Evolutionary conservation across 2,113 vertebrate species (phyloP).

Genomic region (Pygoscelis adeliae): DNA sequence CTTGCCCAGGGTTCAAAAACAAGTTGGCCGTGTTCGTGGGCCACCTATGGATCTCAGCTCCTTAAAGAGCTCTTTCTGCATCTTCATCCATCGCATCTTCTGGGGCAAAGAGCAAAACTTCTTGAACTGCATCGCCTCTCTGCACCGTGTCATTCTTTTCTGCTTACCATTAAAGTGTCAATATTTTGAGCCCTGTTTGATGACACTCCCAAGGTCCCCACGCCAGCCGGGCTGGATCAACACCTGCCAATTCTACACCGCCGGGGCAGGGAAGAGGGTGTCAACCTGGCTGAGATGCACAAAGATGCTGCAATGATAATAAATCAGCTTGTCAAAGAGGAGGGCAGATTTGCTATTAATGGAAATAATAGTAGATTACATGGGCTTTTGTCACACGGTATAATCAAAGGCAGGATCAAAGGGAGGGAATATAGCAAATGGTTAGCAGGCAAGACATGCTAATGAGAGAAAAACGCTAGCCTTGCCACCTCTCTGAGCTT

Average conservation of each 20-base stretch:
- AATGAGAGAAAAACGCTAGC: constrained; percentile 78
- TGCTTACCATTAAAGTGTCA: neutral
- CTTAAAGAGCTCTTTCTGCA: neutral
- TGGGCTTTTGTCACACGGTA: constrained; percentile 68
- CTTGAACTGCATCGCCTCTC: neutral
- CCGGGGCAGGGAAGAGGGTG: neutral
- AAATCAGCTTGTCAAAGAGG: constrained; percentile 78
- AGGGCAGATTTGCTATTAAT: constrained; percentile 77
- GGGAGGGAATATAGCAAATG: constrained; percentile 72
- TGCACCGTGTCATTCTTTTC: neutral
- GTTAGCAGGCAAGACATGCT: constrained; percentile 77
- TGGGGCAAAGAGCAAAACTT: neutral
- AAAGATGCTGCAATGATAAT: constrained; percentile 59
- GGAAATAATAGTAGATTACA: constrained; percentile 81
- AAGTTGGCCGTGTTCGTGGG: neutral
- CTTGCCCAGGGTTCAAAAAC: neutral
- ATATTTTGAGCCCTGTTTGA: neutral
- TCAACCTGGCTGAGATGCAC: constrained; percentile 52
- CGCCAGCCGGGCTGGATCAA: constrained; percentile 10
- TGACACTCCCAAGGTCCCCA: neutral
- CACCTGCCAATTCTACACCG: constrained; percentile 37
- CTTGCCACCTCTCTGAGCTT: constrained; percentile 65
- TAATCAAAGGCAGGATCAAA: constrained; percentile 80
- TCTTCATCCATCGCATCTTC: neutral
- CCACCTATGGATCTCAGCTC: neutral